Percentiles rank a stretch among this genome's conserved stretches.
phyloP scores from a whole-genome alignment of 2,888 invertebrate species.

The Calliopum simillimum region DNA sequence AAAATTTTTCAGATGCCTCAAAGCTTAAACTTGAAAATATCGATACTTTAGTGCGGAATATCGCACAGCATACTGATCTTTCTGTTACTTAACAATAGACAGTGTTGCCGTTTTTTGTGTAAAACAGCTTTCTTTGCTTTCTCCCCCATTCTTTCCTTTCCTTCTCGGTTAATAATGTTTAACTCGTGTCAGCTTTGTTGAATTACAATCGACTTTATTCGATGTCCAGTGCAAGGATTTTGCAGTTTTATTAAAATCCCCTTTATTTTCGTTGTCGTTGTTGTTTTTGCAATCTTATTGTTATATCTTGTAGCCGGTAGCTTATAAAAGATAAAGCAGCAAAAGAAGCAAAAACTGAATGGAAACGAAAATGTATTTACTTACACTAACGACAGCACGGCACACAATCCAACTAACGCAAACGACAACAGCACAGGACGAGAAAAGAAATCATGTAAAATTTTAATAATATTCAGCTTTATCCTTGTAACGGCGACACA shows the following conservation, averaged over 20 bases:
- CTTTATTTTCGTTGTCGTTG: neutral
- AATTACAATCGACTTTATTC: conserved; percentile 22
- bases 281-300: neutral
- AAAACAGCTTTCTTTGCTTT: neutral
- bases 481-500: conserved; percentile 8
- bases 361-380: neutral
- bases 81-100: neutral
- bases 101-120: conserved; percentile 13
- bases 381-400: neutral
- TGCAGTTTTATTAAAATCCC: conserved; percentile 19
- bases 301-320: no score
- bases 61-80: no score
- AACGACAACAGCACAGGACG: neutral
- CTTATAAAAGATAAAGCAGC: no score
- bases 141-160: neutral
- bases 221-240: conserved; percentile 29
- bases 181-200: conserved; percentile 25
- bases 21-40: no score
- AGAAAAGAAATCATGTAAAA: neutral
- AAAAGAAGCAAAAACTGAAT: no score
- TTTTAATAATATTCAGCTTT: conserved; percentile 17
- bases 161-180: conserved; percentile 11
- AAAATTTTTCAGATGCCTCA: no score
- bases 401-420: neutral
- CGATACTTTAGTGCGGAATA: no score